A percentile compares a stretch with the other conserved stretches of the same genome.
Evolutionary conservation across 2,888 invertebrate species (phyloP).

Genomic region (Keiferia lycopersicella): DNA sequence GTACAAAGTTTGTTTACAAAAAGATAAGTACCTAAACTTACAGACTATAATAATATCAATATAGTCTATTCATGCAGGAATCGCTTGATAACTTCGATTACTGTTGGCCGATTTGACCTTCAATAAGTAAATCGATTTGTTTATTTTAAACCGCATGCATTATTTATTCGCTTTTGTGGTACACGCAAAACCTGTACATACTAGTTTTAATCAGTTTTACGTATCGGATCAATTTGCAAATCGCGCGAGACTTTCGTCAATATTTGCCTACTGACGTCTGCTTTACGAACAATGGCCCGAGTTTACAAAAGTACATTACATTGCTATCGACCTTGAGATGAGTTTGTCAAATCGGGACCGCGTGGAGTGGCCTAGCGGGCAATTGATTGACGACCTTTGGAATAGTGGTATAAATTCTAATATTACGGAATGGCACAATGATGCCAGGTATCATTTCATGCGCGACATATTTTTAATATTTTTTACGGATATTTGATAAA

Average conservation of each 20-base stretch:
- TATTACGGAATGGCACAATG: constrained; percentile 1
- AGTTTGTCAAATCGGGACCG: background rate
- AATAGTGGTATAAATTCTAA: background rate
- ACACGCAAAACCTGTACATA: background rate
- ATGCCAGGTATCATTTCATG: background rate
- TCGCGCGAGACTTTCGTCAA: background rate
- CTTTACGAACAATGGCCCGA: background rate
- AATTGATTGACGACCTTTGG: constrained; percentile 16
- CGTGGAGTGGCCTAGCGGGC: background rate
- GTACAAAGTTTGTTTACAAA: no score
- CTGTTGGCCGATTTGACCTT: background rate
- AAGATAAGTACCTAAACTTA: no score
- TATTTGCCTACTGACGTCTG: constrained; percentile 5
- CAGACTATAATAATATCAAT: no score
- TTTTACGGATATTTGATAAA: background rate
- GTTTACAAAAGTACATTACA: background rate
- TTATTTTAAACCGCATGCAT: background rate
- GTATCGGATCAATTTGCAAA: background rate
- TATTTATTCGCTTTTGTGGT: background rate
- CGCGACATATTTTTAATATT: background rate
- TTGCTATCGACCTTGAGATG: background rate
- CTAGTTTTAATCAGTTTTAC: constrained; percentile 3
- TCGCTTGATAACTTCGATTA: background rate
- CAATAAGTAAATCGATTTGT: background rate
- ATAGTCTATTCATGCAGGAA: no score